Evolutionary conservation across 2,797 vertebrate species (phyloP).

Genomic region (Echiichthys vipera): DNA sequence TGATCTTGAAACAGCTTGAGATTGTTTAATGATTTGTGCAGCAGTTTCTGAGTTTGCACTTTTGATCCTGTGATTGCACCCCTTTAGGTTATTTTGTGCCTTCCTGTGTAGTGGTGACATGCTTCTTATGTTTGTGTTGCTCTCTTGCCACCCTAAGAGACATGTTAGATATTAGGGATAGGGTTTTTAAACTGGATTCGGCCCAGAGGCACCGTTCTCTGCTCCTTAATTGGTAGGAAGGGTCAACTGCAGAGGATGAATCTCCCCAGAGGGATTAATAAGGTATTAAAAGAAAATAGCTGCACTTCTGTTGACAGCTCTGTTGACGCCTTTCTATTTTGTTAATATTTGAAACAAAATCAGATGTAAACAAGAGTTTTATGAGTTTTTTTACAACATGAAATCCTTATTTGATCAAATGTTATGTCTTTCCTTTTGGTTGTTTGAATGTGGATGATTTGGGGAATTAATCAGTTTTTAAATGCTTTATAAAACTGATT

Average conservation of each 20-base stretch:
- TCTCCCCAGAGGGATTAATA: conserved; percentile 19
- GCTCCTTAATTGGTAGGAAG: conserved; percentile 21
- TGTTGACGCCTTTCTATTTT: conserved; percentile 27
- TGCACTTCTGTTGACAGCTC: conserved; percentile 4
- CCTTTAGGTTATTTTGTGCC: conserved; percentile 5
- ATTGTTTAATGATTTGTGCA: conserved; percentile 42
- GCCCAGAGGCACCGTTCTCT: conserved; percentile 6
- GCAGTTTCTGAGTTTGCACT: conserved; percentile 36
- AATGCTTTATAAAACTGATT: neutral
- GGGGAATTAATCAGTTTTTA: neutral
- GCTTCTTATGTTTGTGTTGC: conserved; percentile 33
- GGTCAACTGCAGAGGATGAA: conserved; percentile 24
- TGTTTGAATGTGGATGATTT: neutral
- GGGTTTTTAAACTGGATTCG: conserved; percentile 33
- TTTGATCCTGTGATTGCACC: conserved; percentile 26
- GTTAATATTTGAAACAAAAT: conserved; percentile 13
- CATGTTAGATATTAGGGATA: conserved; percentile 14
- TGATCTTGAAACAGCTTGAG: conserved; percentile 22
- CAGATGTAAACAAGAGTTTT: conserved; percentile 5
- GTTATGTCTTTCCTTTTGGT: neutral
- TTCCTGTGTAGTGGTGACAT: conserved; percentile 28
- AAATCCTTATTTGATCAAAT: conserved; percentile 7
- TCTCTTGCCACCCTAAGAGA: conserved; percentile 13
- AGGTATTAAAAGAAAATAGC: conserved; percentile 21
- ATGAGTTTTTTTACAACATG: neutral